These are phyloP conservation scores for Aldabrachelys gigantea DNA, from an alignment of 2,113 vertebrate genomes.

Conservation along the genomic window DNA sequence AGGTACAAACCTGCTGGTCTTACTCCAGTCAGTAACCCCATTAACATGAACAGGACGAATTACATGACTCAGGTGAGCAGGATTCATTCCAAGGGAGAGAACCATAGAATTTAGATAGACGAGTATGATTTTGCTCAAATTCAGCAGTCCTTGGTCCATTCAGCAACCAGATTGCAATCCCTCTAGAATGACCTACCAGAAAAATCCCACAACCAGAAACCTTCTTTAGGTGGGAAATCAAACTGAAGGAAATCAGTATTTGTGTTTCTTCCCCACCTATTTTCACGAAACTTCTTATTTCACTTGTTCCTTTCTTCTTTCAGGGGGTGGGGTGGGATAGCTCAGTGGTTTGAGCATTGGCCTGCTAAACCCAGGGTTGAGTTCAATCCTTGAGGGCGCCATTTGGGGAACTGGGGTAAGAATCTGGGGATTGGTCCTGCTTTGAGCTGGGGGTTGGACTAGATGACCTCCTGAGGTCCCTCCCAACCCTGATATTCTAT, in stretches of 20 bases:
- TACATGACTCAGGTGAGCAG: fast-evolving
- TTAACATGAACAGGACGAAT: fast-evolving
- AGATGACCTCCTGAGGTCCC: no score
- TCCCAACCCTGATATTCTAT: no score
- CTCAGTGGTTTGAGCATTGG: no score
- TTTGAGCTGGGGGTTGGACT: no score
- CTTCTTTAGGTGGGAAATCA: background rate
- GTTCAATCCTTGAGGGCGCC: no score
- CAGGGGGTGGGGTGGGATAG: no score
- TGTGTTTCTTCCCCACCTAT: background rate
- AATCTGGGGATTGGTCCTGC: no score
- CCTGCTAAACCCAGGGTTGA: no score
- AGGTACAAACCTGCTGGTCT: fast-evolving
- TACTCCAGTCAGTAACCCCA: background rate
- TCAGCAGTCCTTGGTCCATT: background rate
- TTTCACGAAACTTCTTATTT: background rate
- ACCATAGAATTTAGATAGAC: background rate
- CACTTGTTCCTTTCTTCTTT: no score
- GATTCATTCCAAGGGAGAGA: background rate
- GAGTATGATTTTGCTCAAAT: background rate
- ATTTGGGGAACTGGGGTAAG: no score
- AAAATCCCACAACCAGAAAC: background rate
- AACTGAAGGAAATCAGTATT: background rate
- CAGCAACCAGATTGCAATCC: background rate
- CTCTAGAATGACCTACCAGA: background rate